phyloP scores from a whole-genome alignment of 2,797 vertebrate genomes.

The Eulemur albifrons region DNA sequence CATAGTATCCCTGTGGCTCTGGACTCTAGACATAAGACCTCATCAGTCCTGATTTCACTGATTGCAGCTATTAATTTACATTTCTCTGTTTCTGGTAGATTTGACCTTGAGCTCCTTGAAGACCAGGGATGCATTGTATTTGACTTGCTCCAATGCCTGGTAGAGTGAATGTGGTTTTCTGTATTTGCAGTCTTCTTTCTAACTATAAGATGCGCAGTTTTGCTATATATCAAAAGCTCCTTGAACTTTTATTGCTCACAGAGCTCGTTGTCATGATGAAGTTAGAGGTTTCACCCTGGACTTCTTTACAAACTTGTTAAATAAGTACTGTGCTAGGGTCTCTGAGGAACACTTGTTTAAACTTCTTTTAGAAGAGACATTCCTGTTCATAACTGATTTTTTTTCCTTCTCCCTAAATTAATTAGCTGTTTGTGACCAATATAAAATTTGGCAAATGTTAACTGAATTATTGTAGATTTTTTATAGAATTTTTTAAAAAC shows the following conservation, averaged over 20 bases:
- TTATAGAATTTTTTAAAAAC: not conserved
- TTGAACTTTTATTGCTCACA: not conserved
- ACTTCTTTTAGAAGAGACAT: slow-evolving; percentile 10
- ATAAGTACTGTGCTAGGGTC: not conserved
- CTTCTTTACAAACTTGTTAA: slow-evolving; percentile 6
- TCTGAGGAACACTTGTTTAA: slow-evolving; percentile 16
- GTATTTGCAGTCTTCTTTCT: not conserved
- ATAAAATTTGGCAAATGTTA: not conserved
- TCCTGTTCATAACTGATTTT: not conserved
- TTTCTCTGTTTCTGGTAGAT: not conserved
- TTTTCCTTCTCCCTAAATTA: not conserved
- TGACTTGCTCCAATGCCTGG: not conserved
- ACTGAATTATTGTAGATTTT: not conserved
- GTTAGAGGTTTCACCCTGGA: not conserved
- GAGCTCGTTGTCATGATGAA: not conserved
- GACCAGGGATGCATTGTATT: not conserved
- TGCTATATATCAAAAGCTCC: not conserved
- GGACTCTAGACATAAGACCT: not conserved
- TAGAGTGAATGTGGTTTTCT: not conserved
- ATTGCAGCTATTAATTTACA: not conserved
- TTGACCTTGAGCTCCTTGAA: not conserved
- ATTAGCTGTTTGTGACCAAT: slow-evolving; percentile 6
- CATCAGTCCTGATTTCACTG: not conserved
- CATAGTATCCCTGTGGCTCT: not conserved
- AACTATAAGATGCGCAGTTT: not conserved